Evolutionary conservation across 2,888 invertebrate genomes (phyloP).

Genomic region (Callimorpha dominula): DNA sequence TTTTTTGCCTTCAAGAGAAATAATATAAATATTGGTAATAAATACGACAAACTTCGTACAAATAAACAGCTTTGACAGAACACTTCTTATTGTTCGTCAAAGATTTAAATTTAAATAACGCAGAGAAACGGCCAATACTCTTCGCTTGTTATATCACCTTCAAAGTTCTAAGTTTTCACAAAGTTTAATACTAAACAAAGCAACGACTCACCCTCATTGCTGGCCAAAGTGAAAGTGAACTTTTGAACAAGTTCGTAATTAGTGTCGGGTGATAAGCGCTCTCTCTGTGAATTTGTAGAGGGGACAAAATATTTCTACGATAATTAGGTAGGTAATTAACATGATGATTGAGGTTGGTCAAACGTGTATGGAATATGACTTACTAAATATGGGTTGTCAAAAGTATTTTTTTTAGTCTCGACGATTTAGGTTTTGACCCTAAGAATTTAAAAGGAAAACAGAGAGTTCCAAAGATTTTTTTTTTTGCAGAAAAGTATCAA

Average conservation of each 20-base stretch:
- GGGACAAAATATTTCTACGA: constrained; percentile 40
- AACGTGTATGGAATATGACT: constrained; percentile 23
- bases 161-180: constrained; percentile 38
- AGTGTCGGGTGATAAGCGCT: constrained; percentile 58
- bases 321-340: constrained; percentile 48
- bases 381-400: not conserved
- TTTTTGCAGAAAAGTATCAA: too few relatives aligned
- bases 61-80: constrained; percentile 34
- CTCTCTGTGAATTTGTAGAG: constrained; percentile 43
- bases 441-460: not conserved
- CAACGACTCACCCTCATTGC: constrained; percentile 47
- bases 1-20: not conserved
- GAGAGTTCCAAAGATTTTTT: not conserved
- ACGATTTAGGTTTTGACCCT: not conserved
- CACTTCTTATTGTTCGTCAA: constrained; percentile 33
- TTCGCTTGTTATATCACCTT: constrained; percentile 41
- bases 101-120: constrained; percentile 41
- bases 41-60: constrained; percentile 17
- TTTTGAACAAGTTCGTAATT: constrained; percentile 61
- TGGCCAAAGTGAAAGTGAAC: constrained; percentile 52
- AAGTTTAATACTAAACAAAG: constrained; percentile 58
- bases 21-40: not conserved
- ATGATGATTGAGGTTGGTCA: constrained; percentile 32
- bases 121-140: constrained; percentile 38
- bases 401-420: not conserved